Base-by-base conservation (phyloP, 2,888 invertebrate genomes). In the Rhimphoctona megacephalus region DNA sequence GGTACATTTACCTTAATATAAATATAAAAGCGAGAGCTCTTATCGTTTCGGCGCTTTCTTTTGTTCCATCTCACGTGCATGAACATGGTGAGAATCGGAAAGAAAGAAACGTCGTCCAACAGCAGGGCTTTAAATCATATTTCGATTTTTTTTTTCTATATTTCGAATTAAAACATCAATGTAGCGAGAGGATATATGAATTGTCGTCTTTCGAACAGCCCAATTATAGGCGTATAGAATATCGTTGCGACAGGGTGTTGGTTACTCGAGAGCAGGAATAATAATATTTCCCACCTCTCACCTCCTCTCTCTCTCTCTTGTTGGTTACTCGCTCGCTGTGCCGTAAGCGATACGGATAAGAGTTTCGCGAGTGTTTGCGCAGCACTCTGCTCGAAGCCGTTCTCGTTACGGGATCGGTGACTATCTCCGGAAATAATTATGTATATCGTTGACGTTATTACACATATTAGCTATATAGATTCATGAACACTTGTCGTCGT, bases 331-430 rank as follows among this genome's bases (percentile, higher is more conserved):
- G 43, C 5, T 36, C 49, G 25, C 46, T 11, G 83, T 83, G 80
- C 74, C 11, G 80, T 84, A 77, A 81, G 70, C 85, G 85, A 85
- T 81, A 81, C 66, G 85, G 79, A 79, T 82, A 85, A 76, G 52
- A 80, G 49, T 80, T 80, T 70, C 46, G 54, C 73, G 25, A 77
- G 43, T n/a, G 69, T 73, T 46, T 52, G 49, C 66, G n/a, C 66
- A 66, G 14, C 52, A 4, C 33, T 30, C 11, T 36, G 49, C 43
- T 49, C 69, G 67, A 17, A 30, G 17, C n/a, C n/a, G 36, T 36
- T 67, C 67, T 69, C 33, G 79, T 83, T 83, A 85, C 61, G 82
- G 79, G 82, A 85, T 85, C 82, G 39, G 61, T 49, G 30, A 46
- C 79, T 85, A 85, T 85, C 85, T 74, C 78, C 81, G 85, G 77